A percentile compares a stretch with the other conserved stretches of the same genome.
Evolutionary conservation across 2,797 vertebrate genomes (phyloP).

Genomic region (Adelosebastes latens): DNA sequence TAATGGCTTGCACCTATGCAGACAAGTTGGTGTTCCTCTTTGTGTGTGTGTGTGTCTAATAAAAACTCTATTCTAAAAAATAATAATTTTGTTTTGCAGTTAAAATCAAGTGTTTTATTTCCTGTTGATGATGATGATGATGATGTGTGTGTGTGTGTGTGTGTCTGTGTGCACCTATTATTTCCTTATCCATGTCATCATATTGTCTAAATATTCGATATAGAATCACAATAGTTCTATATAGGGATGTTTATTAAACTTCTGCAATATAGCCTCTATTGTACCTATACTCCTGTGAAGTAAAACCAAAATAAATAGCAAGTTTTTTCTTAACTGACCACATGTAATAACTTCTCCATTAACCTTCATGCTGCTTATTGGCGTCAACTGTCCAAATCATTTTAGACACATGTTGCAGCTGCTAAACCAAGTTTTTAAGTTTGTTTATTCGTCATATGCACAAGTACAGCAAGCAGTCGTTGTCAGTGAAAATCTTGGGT

Average conservation of each 20-base stretch:
- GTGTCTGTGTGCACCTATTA: neutral
- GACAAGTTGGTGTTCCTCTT: neutral
- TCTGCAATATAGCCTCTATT: neutral
- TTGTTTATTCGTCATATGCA: too few species aligned
- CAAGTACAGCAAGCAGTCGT: too few species aligned
- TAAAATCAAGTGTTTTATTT: conserved; percentile 7
- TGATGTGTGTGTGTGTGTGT: neutral
- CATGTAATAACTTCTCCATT: neutral
- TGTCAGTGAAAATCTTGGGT: too few species aligned
- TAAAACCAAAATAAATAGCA: neutral
- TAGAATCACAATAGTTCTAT: neutral
- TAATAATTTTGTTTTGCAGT: neutral
- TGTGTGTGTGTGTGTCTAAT: neutral
- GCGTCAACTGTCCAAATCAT: neutral
- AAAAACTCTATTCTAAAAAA: neutral
- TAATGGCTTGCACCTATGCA: conserved; percentile 19
- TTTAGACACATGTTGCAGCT: neutral
- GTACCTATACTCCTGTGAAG: neutral
- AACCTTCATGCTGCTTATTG: neutral
- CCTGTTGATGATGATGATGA: neutral
- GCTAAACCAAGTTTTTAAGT: too few species aligned
- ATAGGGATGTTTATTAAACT: neutral
- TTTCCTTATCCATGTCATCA: neutral
- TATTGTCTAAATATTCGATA: neutral
- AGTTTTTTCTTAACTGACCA: neutral